A percentile compares a stretch with the other conserved stretches of the same genome.
phyloP scores from a whole-genome alignment of 2,888 invertebrate species.

The Drepana falcataria region DNA sequence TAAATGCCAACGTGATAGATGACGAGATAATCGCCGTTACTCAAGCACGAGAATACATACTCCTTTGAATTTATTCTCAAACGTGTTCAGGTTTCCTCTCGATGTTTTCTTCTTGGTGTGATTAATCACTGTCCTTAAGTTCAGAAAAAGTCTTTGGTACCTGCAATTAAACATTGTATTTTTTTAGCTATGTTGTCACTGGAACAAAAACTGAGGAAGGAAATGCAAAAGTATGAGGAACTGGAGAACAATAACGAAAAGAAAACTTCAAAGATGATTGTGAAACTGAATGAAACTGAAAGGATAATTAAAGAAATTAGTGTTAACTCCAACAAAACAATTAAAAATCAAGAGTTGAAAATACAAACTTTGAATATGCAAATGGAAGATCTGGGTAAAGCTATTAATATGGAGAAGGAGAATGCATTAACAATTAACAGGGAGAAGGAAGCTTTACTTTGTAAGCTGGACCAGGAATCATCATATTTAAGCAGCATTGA shows the following conservation, averaged over 20 bases:
- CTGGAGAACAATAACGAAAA: slow-evolving; percentile 30
- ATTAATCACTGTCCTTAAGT: too few species aligned
- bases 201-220: slow-evolving; percentile 28
- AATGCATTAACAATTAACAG: slow-evolving; percentile 17
- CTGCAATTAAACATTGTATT: not conserved
- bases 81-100: too few species aligned
- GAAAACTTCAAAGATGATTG: slow-evolving; percentile 32
- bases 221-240: slow-evolving; percentile 29
- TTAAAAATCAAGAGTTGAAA: slow-evolving; percentile 26
- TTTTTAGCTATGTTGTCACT: slow-evolving; percentile 33
- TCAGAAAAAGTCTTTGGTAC: too few species aligned
- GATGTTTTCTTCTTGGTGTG: too few species aligned
- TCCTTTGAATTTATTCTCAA: too few species aligned
- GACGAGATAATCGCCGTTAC: too few species aligned
- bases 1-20: too few species aligned
- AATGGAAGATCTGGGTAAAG: slow-evolving; percentile 24
- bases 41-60: too few species aligned
- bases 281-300: slow-evolving; percentile 35
- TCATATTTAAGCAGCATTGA: slow-evolving; percentile 29
- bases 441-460: slow-evolving; percentile 25
- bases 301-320: slow-evolving; percentile 28
- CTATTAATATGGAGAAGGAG: slow-evolving; percentile 19
- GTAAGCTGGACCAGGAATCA: slow-evolving; percentile 28
- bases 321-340: slow-evolving; percentile 17
- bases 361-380: slow-evolving; percentile 29